A percentile compares a stretch with the other conserved stretches of the same genome.
These are phyloP conservation scores for Meteorus sp. DNA, from an alignment of 1,140 invertebrate species.

Conservation along the genomic window DNA sequence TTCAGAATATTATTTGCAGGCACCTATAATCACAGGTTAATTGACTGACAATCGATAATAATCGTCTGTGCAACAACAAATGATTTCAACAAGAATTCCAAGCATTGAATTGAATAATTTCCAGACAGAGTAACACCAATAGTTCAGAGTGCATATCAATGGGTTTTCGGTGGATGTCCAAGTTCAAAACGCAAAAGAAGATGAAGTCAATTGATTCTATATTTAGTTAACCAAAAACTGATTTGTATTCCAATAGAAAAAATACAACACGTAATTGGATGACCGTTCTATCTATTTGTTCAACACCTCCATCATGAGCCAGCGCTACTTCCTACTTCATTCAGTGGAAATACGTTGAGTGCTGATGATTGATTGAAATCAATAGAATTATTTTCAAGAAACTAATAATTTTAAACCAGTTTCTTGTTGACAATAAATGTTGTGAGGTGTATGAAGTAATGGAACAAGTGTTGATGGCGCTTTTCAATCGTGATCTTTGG, in stretches of 20 bases:
- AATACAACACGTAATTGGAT: too few species aligned
- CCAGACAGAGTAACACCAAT: slow-evolving; percentile 34
- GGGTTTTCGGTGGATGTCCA: slow-evolving; percentile 38
- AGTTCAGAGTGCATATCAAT: slow-evolving; percentile 28
- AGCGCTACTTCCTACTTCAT: too few species aligned
- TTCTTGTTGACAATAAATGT: neutral
- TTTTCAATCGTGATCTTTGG: slow-evolving; percentile 28
- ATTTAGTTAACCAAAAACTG: too few species aligned
- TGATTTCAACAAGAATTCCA: neutral
- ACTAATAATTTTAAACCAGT: too few species aligned
- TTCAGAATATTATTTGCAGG: neutral
- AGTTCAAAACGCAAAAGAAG: neutral
- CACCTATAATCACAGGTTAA: slow-evolving; percentile 14
- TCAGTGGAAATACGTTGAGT: too few species aligned
- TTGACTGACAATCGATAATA: neutral
- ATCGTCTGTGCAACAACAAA: neutral
- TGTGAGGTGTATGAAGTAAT: neutral
- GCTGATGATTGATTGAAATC: too few species aligned
- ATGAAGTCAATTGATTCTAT: too few species aligned
- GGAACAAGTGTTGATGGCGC: slow-evolving; percentile 17
- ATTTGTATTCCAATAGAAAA: too few species aligned
- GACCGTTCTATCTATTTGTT: too few species aligned
- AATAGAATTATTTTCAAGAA: too few species aligned
- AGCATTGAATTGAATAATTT: slow-evolving; percentile 5
- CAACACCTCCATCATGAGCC: too few species aligned